A percentile compares a stretch with the other conserved stretches of the same genome.
Conservation (phyloP, 2,888 invertebrate species). For the Nasonovia ribisnigri region DNA sequence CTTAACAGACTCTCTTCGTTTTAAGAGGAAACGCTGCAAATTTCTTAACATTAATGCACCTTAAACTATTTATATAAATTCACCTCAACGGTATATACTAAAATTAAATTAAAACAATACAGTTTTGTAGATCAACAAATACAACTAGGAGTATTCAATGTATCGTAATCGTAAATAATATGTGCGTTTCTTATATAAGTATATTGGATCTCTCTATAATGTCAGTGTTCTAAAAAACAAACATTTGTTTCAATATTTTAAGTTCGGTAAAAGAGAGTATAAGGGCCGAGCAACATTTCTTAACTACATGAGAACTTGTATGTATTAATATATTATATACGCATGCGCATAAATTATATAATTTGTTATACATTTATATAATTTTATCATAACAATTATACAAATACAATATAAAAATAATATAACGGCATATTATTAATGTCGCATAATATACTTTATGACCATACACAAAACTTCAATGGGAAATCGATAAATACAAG, state of each 20-base stretch:
- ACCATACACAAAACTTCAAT: neutral
- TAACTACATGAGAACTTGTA: conserved; percentile 33
- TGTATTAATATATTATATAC: neutral
- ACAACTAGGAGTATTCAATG: conserved; percentile 29
- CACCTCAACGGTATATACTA: neutral
- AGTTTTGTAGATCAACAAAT: conserved; percentile 23
- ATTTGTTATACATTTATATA: neutral
- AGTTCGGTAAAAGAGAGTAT: neutral
- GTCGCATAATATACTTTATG: neutral
- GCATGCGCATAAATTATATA: neutral
- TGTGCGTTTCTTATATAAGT: conserved; percentile 30
- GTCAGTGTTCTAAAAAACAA: conserved; percentile 17
- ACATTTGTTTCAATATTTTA: neutral
- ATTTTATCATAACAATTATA: conserved; percentile 17
- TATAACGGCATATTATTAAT: conserved; percentile 14
- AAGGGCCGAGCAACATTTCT: neutral
- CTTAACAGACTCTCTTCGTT: conserved; percentile 15
- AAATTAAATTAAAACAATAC: conserved; percentile 45
- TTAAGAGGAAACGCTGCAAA: conserved; percentile 37
- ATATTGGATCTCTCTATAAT: neutral
- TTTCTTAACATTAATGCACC: conserved; percentile 13
- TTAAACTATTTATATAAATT: conserved; percentile 33
- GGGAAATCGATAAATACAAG: neutral
- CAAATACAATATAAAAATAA: conserved; percentile 46
- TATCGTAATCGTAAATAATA: conserved; percentile 1